Percentiles rank a stretch among this genome's conserved stretches.
phyloP scores from a whole-genome alignment of 2,797 vertebrate genomes.

The Tapirus indicus region DNA sequence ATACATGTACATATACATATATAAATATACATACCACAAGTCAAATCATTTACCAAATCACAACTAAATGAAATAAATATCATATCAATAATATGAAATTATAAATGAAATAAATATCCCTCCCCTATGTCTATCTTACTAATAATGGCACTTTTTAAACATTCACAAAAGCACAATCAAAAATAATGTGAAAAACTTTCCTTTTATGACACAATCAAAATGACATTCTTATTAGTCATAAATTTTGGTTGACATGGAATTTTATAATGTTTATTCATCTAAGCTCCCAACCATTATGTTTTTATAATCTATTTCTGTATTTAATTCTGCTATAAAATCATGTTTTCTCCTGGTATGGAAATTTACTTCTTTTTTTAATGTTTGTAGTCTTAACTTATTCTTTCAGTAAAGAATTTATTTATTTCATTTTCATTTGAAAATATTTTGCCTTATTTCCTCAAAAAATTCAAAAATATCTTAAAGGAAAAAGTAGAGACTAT shows the following conservation, averaged over 20 bases:
- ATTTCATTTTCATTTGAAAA: not conserved
- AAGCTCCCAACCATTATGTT: not conserved
- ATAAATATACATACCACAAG: not conserved
- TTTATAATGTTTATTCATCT: not conserved
- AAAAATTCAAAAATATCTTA: not conserved
- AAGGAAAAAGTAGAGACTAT: not conserved
- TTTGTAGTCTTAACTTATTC: not conserved
- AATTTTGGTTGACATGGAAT: not conserved
- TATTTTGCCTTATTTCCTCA: conserved; percentile 17
- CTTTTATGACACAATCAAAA: not conserved
- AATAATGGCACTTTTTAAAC: not conserved
- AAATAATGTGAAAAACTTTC: not conserved
- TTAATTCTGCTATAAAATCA: not conserved
- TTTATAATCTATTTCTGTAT: not conserved
- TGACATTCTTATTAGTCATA: not conserved
- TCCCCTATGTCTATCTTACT: not conserved
- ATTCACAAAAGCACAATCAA: conserved; percentile 6
- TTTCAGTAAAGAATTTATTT: not conserved
- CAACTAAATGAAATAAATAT: not conserved
- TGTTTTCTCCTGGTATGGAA: not conserved
- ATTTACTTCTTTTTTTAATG: not conserved
- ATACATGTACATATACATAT: not conserved
- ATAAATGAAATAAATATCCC: not conserved
- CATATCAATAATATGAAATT: not conserved
- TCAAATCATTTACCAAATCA: not conserved